These are phyloP conservation scores for Aythya baeri DNA, from an alignment of 2,113 vertebrate species.

Conservation along the genomic window DNA sequence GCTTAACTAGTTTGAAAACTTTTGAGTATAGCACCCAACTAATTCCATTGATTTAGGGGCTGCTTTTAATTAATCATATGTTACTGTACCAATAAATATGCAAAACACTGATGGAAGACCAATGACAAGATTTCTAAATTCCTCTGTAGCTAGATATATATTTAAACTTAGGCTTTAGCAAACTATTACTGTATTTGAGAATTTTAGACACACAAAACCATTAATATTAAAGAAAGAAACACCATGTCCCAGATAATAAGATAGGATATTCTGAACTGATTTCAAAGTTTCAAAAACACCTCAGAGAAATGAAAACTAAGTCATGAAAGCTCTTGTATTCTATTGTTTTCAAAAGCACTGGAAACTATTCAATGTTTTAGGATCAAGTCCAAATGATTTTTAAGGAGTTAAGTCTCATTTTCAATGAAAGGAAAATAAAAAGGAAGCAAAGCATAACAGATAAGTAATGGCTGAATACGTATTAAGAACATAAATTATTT, in stretches of 20 bases:
- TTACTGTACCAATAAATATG: background rate
- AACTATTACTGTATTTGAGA: background rate
- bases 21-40: background rate
- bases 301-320: background rate
- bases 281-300: background rate
- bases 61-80: background rate
- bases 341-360: conserved; percentile 10
- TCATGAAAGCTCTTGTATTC: background rate
- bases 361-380: conserved; percentile 12
- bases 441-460: conserved; percentile 53
- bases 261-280: background rate
- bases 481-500: conserved; percentile 26
- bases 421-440: conserved; percentile 64
- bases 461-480: conserved; percentile 15
- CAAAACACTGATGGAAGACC: background rate
- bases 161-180: background rate
- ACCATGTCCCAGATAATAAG: background rate
- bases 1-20: background rate
- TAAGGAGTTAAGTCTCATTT: conserved; percentile 24
- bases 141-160: background rate
- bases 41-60: background rate
- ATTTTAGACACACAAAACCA: background rate
- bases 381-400: conserved; percentile 52
- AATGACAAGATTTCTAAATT: background rate
- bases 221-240: background rate